phyloP scores from a whole-genome alignment of 2,113 vertebrate genomes.

The Meles meles region DNA sequence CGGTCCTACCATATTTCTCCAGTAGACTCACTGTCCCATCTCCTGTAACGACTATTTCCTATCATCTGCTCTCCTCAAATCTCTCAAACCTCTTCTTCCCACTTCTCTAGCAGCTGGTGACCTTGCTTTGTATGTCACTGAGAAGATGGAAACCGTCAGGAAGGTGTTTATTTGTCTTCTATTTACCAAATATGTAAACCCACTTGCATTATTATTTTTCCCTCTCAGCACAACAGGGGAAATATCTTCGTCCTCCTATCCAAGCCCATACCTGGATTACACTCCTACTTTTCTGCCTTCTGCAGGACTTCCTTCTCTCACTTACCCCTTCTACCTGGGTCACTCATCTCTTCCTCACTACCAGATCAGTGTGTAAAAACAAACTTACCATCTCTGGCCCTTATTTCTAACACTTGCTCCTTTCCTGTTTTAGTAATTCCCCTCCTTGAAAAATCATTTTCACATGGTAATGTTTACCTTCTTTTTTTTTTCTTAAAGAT shows the following conservation, averaged over 20 bases:
- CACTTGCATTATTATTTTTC: not conserved
- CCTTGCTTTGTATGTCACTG: not conserved
- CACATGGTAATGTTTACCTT: not conserved
- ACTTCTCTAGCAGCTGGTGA: not conserved
- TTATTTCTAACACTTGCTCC: not conserved
- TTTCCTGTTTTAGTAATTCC: not conserved
- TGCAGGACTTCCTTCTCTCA: not conserved
- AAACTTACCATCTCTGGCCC: not conserved
- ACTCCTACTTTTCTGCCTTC: not conserved
- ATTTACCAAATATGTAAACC: not conserved
- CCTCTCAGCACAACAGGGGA: not conserved
- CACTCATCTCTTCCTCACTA: not conserved
- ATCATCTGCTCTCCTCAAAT: not conserved
- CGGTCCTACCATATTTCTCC: not conserved
- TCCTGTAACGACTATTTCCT: not conserved
- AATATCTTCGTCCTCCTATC: not conserved
- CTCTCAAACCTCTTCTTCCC: not conserved
- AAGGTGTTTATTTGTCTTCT: not conserved
- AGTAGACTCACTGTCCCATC: not conserved
- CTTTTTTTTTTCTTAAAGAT: too few relatives aligned
- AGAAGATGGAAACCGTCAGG: not conserved
- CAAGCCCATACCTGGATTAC: not conserved
- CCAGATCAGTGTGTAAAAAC: not conserved
- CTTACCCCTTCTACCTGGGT: not conserved
- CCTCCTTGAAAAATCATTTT: not conserved